Evolutionary conservation across 1,140 invertebrate genomes (phyloP).

Genomic region (Tenebrio molitor): DNA sequence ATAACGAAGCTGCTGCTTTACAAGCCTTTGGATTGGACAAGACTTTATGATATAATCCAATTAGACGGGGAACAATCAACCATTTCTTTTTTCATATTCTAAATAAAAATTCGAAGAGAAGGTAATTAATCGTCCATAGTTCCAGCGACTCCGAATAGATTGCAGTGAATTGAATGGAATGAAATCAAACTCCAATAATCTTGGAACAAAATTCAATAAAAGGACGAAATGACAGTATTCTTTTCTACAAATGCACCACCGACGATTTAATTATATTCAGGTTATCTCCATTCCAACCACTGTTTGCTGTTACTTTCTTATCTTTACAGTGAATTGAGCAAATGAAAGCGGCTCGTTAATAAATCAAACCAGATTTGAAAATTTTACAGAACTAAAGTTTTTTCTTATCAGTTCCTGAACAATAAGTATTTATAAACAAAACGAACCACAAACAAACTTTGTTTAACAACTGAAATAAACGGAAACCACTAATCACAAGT

Average conservation of each 20-base stretch:
- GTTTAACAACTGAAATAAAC: conserved; percentile 7
- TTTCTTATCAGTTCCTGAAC: conserved; percentile 18
- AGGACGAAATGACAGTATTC: neutral
- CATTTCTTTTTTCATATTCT: neutral
- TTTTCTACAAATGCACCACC: conserved; percentile 9
- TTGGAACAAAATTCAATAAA: conserved; percentile 23
- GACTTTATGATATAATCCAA: conserved; percentile 18
- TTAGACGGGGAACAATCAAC: conserved; percentile 12
- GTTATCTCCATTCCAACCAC: conserved; percentile 29
- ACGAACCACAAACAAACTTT: conserved; percentile 17
- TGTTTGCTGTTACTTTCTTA: conserved; percentile 9
- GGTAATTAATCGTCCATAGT: conserved; percentile 14
- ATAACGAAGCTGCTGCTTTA: neutral
- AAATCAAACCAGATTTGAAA: conserved; percentile 28
- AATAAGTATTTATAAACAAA: neutral
- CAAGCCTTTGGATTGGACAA: neutral
- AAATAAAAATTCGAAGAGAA: conserved; percentile 10
- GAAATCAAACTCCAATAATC: too few relatives aligned
- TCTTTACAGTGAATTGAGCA: conserved; percentile 26
- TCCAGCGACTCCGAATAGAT: neutral
- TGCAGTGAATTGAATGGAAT: neutral
- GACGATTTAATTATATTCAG: conserved; percentile 27
- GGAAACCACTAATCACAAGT: conserved; percentile 22
- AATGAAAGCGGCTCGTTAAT: conserved; percentile 29
- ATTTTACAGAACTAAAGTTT: conserved; percentile 20